Evolutionary conservation across 2,888 invertebrate species (phyloP).

Genomic region (Hecatera dysodea): DNA sequence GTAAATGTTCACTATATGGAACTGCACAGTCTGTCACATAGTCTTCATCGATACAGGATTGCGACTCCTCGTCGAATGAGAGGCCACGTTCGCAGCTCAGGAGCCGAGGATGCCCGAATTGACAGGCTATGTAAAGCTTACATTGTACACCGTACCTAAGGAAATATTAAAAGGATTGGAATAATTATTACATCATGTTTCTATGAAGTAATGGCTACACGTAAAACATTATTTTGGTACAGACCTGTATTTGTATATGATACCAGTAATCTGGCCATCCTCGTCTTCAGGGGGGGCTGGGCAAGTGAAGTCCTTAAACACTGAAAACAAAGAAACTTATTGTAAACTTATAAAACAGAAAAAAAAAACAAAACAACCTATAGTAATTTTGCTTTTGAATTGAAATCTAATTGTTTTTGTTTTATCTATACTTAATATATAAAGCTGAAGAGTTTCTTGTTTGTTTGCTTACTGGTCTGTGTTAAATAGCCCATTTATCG

Average conservation of each 20-base stretch:
- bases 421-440: no score
- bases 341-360: no score
- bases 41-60: constrained; percentile 72
- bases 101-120: constrained; percentile 77
- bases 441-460: no score
- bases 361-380: no score
- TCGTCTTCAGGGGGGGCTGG: constrained; percentile 69
- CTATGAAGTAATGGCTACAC: background rate
- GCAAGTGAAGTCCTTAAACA: constrained; percentile 75
- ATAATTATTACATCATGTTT: background rate
- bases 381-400: background rate
- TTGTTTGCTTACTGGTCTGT: no score
- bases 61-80: constrained; percentile 74
- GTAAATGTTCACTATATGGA: background rate
- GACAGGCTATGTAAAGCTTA: constrained; percentile 77
- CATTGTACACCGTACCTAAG: constrained; percentile 76
- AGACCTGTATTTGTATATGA: constrained; percentile 76
- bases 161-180: constrained; percentile 34
- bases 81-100: constrained; percentile 78
- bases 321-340: constrained; percentile 63
- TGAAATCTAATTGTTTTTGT: background rate
- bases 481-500: no score
- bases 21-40: constrained; percentile 52
- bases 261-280: constrained; percentile 63
- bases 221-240: background rate